Evolutionary conservation across 2,113 vertebrate species (phyloP).

Genomic region (Aix galericulata): DNA sequence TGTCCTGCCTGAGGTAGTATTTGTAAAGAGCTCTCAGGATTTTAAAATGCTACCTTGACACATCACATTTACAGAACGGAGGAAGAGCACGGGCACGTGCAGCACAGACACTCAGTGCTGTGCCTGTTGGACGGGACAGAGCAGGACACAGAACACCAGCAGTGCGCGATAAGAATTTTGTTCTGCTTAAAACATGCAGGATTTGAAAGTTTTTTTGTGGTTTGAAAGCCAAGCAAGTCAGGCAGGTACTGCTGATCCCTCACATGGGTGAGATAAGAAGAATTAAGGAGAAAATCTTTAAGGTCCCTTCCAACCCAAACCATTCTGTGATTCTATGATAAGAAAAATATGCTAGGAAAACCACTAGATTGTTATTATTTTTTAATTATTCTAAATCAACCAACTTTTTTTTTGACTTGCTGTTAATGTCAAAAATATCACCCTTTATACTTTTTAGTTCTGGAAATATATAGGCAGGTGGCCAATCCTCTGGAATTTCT

Average conservation of each 20-base stretch:
- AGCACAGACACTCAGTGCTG: no score
- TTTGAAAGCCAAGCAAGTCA: not conserved
- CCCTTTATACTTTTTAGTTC: not conserved
- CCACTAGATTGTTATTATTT: not conserved
- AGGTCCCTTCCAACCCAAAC: no score
- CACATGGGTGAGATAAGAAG: no score
- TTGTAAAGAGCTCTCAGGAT: not conserved
- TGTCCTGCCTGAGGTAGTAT: not conserved
- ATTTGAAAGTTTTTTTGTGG: not conserved
- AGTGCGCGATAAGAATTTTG: not conserved
- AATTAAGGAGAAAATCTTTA: no score
- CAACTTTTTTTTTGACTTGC: not conserved
- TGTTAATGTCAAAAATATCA: not conserved
- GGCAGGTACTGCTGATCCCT: not conserved
- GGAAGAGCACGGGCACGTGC: rapidly evolving
- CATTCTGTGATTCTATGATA: no score
- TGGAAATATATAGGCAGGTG: not conserved
- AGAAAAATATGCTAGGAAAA: not conserved
- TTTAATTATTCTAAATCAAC: not conserved
- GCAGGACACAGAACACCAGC: not conserved
- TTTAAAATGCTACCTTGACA: not conserved
- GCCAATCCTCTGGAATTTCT: not conserved
- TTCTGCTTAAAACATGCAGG: no score
- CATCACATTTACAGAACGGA: rapidly evolving
- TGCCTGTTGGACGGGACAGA: not conserved